These are phyloP conservation scores for Orthosia incerta DNA, from an alignment of 2,888 invertebrate species.

Conservation along the genomic window DNA sequence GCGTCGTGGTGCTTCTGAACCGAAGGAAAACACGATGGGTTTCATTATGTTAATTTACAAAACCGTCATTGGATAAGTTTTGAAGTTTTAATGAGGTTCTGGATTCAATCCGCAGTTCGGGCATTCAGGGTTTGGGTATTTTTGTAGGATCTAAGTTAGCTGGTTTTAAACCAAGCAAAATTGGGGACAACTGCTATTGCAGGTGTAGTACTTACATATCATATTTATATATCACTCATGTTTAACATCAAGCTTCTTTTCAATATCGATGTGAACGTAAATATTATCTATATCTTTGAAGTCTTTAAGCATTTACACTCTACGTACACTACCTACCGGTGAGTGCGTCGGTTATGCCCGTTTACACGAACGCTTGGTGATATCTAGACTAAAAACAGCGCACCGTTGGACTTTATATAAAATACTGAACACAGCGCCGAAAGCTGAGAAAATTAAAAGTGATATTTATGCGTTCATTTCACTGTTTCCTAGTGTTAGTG, in stretches of 20 bases:
- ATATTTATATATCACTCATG: background rate
- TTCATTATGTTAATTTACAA: background rate
- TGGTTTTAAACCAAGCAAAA: too few relatives aligned
- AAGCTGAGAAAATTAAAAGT: background rate
- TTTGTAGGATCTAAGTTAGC: background rate
- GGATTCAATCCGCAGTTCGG: background rate
- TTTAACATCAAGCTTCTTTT: background rate
- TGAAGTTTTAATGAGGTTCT: background rate
- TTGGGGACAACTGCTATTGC: too few relatives aligned
- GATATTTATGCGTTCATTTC: background rate
- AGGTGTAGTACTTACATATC: too few relatives aligned
- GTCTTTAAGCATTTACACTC: background rate
- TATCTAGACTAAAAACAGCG: background rate
- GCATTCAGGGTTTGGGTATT: background rate
- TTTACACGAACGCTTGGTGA: background rate
- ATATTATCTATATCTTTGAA: background rate
- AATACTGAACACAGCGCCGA: background rate
- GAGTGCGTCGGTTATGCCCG: background rate
- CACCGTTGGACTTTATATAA: background rate
- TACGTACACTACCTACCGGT: too few relatives aligned
- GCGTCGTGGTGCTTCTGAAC: background rate
- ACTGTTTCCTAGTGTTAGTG: background rate
- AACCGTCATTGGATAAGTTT: background rate
- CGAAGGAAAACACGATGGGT: background rate
- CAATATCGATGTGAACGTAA: background rate